Conservation (phyloP, 2,113 vertebrate genomes). For the Ibidorhyncha struthersii region DNA sequence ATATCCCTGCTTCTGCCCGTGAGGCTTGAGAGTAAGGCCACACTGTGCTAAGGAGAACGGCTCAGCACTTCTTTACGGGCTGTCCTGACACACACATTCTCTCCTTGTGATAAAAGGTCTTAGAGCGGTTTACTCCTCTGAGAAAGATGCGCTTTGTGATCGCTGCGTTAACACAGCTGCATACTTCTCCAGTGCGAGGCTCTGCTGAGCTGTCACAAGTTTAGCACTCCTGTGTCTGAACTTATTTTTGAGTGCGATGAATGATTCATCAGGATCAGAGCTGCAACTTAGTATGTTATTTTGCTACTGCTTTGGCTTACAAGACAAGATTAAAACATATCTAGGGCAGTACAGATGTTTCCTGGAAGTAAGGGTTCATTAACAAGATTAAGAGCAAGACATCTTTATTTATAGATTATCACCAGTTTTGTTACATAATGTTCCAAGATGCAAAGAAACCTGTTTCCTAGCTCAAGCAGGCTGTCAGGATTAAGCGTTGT, state of each 20-base stretch:
- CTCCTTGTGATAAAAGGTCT: background rate
- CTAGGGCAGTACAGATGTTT: background rate
- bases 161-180: background rate
- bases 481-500: background rate
- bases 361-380: background rate
- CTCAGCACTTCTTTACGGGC: background rate
- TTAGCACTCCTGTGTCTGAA: background rate
- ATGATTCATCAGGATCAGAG: conserved; percentile 1
- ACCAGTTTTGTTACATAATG: background rate
- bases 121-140: background rate
- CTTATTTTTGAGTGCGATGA: background rate
- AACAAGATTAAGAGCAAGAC: background rate
- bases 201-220: background rate
- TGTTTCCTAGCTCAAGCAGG: background rate
- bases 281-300: background rate
- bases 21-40: background rate
- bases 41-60: background rate
- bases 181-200: background rate
- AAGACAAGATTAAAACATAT: background rate
- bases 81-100: background rate
- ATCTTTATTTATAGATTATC: background rate
- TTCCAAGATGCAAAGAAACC: background rate
- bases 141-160: background rate
- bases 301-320: background rate
- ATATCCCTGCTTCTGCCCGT: background rate